Evolutionary conservation across 23 tunicate genomes (phyloP), one percentile per base, ranked within the genome.

Genomic region (Styela clava): DNA sequence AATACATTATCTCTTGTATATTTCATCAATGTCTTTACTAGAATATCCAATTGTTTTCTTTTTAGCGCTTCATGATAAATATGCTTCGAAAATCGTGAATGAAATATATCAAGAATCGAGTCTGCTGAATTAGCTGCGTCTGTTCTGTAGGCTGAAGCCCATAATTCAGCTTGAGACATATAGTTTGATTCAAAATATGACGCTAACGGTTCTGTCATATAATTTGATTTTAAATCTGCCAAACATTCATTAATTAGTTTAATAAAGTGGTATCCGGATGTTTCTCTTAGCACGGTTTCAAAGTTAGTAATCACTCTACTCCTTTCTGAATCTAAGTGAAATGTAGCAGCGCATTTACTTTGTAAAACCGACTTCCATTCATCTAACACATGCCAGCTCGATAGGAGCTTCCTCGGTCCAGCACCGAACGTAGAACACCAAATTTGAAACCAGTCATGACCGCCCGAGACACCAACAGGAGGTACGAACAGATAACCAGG

Each of bases 1-100:
- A 93, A 63, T 3, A 87, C 86, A 29, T 81, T 85, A 69, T 87
- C 98, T 21, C 98, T 74, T 1, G 98, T 88, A 68, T 93, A 81
- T 69, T 90, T 89, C 98, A 93, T 81, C 72, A 93, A 76, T 5
- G 93, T 93, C 94, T 91, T 91, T 12, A 91, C 85, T 35, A 93
- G 79, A 25, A 93, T 86, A 69, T 93, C 98, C 62, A 93, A 81
- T 72, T 93, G 98, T 77, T 93, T 93, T 24, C 93, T 71, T 62
- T 84, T 87, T 36, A 93, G 84, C 3, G 94, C 98, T 68, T 93
- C 98, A 24, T 81, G 89, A 67, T 93, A 93, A 22, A 87, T 84
- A 63, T 84, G 83, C 34, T 78, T 72, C 28, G 78, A 52, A 24
- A 88, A 31, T 61, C 76, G 73, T 12, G 78, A 52, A 70, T 93